A percentile compares a stretch with the other conserved stretches of the same genome.
phyloP scores from a whole-genome alignment of 2,797 vertebrate species.

The Cuniculus paca region DNA sequence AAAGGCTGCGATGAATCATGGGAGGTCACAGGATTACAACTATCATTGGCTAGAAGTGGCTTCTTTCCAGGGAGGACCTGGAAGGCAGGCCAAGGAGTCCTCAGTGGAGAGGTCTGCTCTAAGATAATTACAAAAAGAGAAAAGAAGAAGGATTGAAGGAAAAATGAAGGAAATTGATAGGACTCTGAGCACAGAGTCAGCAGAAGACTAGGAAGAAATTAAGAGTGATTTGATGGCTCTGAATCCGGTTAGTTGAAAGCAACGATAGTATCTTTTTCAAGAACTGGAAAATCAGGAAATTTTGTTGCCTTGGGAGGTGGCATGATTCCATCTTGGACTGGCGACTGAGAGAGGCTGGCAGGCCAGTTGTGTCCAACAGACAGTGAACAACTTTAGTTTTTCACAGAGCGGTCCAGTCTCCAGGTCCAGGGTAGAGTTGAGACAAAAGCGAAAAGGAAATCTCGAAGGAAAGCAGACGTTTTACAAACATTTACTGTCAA shows the following conservation, averaged over 20 bases:
- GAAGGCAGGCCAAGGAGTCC: neutral
- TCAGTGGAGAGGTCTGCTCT: neutral
- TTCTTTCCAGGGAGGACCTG: neutral
- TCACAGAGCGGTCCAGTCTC: neutral
- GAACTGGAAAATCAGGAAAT: constrained; percentile 21
- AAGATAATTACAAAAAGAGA: neutral
- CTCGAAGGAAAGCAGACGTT: neutral
- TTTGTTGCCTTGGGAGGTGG: neutral
- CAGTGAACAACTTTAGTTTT: neutral
- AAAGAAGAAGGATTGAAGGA: neutral
- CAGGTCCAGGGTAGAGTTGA: neutral
- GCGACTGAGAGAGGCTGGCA: neutral
- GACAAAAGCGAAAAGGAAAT: constrained; percentile 24
- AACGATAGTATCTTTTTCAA: neutral
- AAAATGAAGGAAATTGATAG: neutral
- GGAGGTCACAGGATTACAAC: neutral
- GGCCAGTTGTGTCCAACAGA: neutral
- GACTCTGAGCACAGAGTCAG: neutral
- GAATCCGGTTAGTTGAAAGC: neutral
- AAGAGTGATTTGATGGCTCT: neutral
- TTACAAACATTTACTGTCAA: neutral
- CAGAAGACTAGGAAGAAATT: neutral
- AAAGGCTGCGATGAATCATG: neutral
- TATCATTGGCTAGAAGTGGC: neutral
- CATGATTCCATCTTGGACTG: neutral